Evolutionary conservation across 2,797 vertebrate species (phyloP).

Genomic region (Tapirus indicus): DNA sequence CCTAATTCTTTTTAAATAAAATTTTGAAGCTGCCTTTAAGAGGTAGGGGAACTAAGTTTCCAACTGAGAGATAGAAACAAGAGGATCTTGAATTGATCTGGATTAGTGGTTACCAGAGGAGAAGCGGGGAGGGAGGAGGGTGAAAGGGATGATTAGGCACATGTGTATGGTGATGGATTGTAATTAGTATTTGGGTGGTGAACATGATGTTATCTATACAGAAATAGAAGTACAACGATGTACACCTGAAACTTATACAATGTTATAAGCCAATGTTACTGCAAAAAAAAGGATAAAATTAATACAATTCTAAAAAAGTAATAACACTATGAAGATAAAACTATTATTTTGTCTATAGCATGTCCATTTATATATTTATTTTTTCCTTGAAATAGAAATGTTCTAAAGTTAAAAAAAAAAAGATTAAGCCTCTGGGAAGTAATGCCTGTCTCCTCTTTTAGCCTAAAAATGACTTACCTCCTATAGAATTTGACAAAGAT

Average conservation of each 20-base stretch:
- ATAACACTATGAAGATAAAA: neutral
- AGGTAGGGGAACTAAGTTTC: neutral
- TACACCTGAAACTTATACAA: too few relatives aligned
- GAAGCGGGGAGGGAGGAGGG: too few relatives aligned
- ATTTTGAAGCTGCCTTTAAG: slow-evolving; percentile 47
- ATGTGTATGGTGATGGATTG: too few relatives aligned
- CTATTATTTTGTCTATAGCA: neutral
- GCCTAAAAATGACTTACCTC: neutral
- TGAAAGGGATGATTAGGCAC: too few relatives aligned
- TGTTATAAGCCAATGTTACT: too few relatives aligned
- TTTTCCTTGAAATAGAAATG: slow-evolving; percentile 36
- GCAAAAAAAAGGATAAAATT: too few relatives aligned
- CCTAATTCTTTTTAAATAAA: neutral
- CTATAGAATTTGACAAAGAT: neutral
- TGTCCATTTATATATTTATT: neutral
- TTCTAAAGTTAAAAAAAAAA: neutral
- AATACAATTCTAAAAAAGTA: neutral
- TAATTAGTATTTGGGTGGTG: too few relatives aligned
- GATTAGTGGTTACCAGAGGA: too few relatives aligned
- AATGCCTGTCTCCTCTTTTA: neutral
- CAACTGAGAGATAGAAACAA: neutral
- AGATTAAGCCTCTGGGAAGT: neutral
- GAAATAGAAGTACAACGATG: too few relatives aligned
- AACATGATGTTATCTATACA: too few relatives aligned
- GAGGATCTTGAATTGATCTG: neutral